Base-by-base conservation (phyloP, 2,888 invertebrate species). In the Tiphia femorata region DNA sequence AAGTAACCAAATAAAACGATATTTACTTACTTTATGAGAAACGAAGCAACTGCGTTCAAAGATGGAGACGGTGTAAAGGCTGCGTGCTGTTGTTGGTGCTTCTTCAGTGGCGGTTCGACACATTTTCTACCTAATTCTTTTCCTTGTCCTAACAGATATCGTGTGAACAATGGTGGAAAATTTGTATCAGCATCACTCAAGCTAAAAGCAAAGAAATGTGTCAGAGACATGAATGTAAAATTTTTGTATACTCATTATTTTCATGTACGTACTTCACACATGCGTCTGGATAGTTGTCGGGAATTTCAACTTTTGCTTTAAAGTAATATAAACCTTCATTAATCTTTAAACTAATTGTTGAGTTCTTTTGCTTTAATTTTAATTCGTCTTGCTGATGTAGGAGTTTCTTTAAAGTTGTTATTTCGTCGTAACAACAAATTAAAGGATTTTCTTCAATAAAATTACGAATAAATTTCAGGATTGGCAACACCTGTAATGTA, bases 361-460 rank as follows among this genome's bases (percentile, higher is more conserved):
- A 89, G 17, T 83, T 84, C 75, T 91, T 91, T 73, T 92, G 91
- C 64, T 88, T 89, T 21, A 92, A 79, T 77, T 90, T 91, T 3
- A 92, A 76, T 70, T 88, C 88, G 73, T 90, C 89, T 8, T 78
- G 73, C 6, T 82, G 76, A 3, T 70, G 73, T 3, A 90, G 73
- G 17, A 87, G 80, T 58, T 85, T 84, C 64, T 89, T 90, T 47
- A 92, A 77, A 38, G 84, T 78, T 56, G 87, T 85, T 57, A 92
- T 90, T 82, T 92, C 92, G 73, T 91, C 90, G 64, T 89, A 89
- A 70, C 91, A 92, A 53, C 91, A 89, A 73, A 89, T 90, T 2
- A 92, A 82, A 0, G 91, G 89, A 83, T 91, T 91, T 63, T 91
- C 90, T 42, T 88, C 86, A 10, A 91, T 81, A 75, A 91, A 92